Base-by-base conservation (phyloP, 2,888 invertebrate species). In the Tupiocoris notatus region DNA sequence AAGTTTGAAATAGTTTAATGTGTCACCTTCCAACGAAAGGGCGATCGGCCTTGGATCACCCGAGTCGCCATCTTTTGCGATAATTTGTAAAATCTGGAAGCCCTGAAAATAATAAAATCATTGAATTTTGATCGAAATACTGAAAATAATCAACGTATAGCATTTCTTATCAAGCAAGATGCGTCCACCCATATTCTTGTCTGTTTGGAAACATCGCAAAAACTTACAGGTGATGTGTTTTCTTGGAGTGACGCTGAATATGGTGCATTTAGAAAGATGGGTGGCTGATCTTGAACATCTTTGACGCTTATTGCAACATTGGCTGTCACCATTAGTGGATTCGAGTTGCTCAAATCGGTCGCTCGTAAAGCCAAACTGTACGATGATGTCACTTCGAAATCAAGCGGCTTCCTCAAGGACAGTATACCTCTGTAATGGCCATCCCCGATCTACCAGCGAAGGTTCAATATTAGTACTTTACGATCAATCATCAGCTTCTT, bases 251-350 rank as follows among this genome's bases (percentile, higher is more conserved):
- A 90, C 0, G 90, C 90, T 2, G 92, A 92, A 82, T 92, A 94
- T 0, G 94, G 94, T 0, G 92, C 90, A 82, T 92, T 92, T 0
- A 90, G 83, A 81, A 95, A 94, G n/a, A 88, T 85, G 0, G 94
- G 94, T 6, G 92, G 91, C 81, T 93, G 93, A 83, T 95, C 94
- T 82, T 89, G 95, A 0, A 93, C 89, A 82, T 95, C 95, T 77
- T 89, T 85, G 3, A 95, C 88, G 58, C 91, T 89, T 0, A 91
- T 90, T 0, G 92, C 89, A 12, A 95, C 88, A 61, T 91, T 91
- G 0, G 93, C 92, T 17, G 88, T 85, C 0, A 92, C 89, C 54
- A 87, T 87, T 2, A 92, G 83, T 0, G 90, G 87, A 80, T 87
- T 87, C 62, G 82, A 80, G 56, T 83, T 82, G 63, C 88, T 88